phyloP scores from a whole-genome alignment of 2,797 vertebrate species.

The Eupleurogrammus muticus region DNA sequence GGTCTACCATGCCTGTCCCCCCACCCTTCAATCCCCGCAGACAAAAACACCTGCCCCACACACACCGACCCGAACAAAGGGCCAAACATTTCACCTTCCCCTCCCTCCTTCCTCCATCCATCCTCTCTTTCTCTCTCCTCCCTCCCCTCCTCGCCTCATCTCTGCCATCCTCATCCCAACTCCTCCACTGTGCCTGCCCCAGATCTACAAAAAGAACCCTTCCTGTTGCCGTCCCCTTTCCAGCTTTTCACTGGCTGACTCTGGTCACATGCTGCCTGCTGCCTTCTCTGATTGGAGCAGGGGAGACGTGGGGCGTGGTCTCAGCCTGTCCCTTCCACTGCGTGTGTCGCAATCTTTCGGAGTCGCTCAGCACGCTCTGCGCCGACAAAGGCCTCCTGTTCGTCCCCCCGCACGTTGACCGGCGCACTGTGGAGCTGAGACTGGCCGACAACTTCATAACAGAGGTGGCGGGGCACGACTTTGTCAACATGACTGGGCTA shows the following conservation, averaged over 20 bases:
- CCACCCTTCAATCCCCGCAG: slow-evolving; percentile 76
- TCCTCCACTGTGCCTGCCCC: slow-evolving; percentile 69
- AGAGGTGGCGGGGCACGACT: slow-evolving; percentile 88
- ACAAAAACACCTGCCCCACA: slow-evolving; percentile 70
- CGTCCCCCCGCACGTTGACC: slow-evolving; percentile 92
- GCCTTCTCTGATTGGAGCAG: slow-evolving; percentile 80
- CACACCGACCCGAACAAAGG: slow-evolving; percentile 54
- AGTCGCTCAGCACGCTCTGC: slow-evolving; percentile 94
- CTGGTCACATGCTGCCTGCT: slow-evolving; percentile 83
- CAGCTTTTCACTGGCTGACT: slow-evolving; percentile 79
- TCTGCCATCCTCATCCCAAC: slow-evolving; percentile 56
- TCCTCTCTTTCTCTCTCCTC: slow-evolving; percentile 50
- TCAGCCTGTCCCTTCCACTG: slow-evolving; percentile 92
- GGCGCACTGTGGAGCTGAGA: slow-evolving; percentile 92
- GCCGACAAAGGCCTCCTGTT: slow-evolving; percentile 94
- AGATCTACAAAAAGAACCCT: slow-evolving; percentile 58
- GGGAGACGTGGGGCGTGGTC: slow-evolving; percentile 88
- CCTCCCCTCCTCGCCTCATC: slow-evolving; percentile 55
- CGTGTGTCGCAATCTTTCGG: slow-evolving; percentile 93
- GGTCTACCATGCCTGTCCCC: slow-evolving; percentile 86
- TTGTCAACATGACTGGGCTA: slow-evolving; percentile 93
- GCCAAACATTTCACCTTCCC: slow-evolving; percentile 43
- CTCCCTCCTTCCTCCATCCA: slow-evolving; percentile 46
- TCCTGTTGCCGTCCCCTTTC: slow-evolving; percentile 54
- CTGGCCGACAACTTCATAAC: slow-evolving; percentile 95